Evolutionary conservation across 2,888 invertebrate species (phyloP).

Genomic region (Tetropium fuscum): DNA sequence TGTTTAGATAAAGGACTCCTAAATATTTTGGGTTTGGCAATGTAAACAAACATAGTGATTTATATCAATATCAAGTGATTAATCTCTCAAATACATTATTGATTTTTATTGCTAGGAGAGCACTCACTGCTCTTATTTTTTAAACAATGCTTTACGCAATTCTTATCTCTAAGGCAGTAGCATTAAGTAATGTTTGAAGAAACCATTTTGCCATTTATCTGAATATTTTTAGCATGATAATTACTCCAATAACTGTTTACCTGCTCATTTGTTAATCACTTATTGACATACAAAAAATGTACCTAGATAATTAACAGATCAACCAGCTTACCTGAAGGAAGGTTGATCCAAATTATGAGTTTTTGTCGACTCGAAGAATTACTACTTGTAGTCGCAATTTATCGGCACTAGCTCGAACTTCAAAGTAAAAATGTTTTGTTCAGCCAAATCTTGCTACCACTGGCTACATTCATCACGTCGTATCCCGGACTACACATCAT

Average conservation of each 20-base stretch:
- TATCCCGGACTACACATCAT: too few species aligned
- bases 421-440: too few species aligned
- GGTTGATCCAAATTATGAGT: too few species aligned
- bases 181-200: slow-evolving; percentile 4
- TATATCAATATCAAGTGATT: background rate
- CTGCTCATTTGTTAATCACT: background rate
- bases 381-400: too few species aligned
- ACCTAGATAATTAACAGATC: background rate
- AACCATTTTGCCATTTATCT: slow-evolving; percentile 18
- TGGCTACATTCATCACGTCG: too few species aligned
- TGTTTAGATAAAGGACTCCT: background rate
- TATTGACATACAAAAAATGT: slow-evolving; percentile 2
- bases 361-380: too few species aligned
- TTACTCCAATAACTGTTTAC: slow-evolving; percentile 7
- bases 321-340: too few species aligned
- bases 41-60: background rate
- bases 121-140: too few species aligned
- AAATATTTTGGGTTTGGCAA: background rate
- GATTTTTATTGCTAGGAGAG: too few species aligned
- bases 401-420: too few species aligned
- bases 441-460: too few species aligned
- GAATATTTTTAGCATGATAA: slow-evolving; percentile 24
- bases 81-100: background rate
- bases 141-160: background rate
- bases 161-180: slow-evolving; percentile 10